phyloP scores from a whole-genome alignment of 2,797 vertebrate genomes.

The Acrocephalus scirpaceus region DNA sequence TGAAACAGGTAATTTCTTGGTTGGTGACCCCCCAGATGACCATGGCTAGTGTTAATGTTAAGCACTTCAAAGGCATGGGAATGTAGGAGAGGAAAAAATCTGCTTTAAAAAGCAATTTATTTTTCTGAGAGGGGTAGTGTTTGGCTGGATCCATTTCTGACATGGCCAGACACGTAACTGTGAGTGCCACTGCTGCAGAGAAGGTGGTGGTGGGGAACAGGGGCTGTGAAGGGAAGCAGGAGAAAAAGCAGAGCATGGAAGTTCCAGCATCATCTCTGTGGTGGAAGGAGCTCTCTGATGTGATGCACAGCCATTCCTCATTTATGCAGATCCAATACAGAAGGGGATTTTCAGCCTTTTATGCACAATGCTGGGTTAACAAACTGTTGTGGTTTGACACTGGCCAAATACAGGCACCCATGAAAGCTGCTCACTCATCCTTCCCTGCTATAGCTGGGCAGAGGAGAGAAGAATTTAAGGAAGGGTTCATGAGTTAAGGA shows the following conservation, averaged over 20 bases:
- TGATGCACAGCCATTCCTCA: not conserved
- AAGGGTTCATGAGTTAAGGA: not conserved
- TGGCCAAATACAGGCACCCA: not conserved
- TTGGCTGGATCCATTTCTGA: not conserved
- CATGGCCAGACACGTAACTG: not conserved
- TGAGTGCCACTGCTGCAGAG: not conserved
- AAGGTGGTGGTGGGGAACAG: not conserved
- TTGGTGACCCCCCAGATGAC: not conserved
- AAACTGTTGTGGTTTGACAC: not conserved
- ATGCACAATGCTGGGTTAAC: not conserved
- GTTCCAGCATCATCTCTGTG: not conserved
- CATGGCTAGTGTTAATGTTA: not conserved
- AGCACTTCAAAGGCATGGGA: not conserved
- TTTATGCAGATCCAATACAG: not conserved
- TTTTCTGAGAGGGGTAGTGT: not conserved
- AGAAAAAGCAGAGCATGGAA: not conserved
- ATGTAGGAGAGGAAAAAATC: accelerated
- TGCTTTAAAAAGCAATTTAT: not conserved
- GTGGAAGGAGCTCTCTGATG: not conserved
- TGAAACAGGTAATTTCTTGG: not conserved
- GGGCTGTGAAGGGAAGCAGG: not conserved
- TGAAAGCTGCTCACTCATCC: not conserved
- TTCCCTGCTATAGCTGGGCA: not conserved
- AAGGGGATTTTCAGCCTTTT: not conserved
- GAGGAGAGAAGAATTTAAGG: not conserved